Evolutionary conservation across 2,113 vertebrate species (phyloP).

Genomic region (Indicator maculatus): DNA sequence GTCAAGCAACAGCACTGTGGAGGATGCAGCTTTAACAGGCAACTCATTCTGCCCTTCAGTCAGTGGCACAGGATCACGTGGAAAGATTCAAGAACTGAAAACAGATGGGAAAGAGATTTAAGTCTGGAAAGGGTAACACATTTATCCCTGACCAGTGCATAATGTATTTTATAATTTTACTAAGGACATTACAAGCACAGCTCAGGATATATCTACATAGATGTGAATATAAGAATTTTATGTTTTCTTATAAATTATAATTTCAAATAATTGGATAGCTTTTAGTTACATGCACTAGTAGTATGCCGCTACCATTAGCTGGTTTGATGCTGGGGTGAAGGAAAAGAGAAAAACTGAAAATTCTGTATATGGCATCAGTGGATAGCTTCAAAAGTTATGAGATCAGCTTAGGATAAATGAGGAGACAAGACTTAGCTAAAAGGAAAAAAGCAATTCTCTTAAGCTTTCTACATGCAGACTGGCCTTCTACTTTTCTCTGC

Average conservation of each 20-base stretch:
- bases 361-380: background rate
- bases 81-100: constrained; percentile 21
- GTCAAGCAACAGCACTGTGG: background rate
- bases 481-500: background rate
- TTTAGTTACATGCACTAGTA: background rate
- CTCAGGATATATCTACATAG: background rate
- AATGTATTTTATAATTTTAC: background rate
- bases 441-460: background rate
- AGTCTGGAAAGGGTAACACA: background rate
- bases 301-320: background rate
- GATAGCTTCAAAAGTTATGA: background rate
- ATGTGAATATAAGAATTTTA: background rate
- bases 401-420: background rate
- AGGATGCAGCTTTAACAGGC: background rate
- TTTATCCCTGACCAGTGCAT: background rate
- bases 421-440: background rate
- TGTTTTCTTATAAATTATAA: background rate
- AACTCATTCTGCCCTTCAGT: background rate
- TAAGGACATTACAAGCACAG: background rate
- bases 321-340: background rate
- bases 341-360: background rate
- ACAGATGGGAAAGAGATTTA: constrained; percentile 28
- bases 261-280: background rate
- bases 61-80: background rate
- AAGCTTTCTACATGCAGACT: background rate